Conservation (phyloP, 1,140 invertebrate genomes). For the Listronotus bonariensis region DNA sequence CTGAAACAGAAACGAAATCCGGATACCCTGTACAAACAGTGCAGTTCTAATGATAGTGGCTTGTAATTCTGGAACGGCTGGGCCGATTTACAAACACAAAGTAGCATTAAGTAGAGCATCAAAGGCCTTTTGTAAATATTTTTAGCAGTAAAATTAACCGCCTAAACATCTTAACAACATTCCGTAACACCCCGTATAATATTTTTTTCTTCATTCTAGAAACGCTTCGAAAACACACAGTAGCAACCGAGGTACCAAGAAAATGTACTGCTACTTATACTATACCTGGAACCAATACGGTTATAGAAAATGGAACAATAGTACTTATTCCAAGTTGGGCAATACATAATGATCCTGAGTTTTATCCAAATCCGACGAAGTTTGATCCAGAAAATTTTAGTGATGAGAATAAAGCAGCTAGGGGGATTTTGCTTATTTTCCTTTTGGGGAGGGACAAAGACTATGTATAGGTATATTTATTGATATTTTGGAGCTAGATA, state of each 20-base stretch:
- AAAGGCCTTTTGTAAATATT: too few species aligned
- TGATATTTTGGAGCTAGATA: too few species aligned
- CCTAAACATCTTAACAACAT: too few species aligned
- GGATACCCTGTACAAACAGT: too few species aligned
- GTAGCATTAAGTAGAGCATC: too few species aligned
- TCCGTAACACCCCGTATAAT: too few species aligned
- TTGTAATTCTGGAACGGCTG: too few species aligned
- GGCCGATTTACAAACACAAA: too few species aligned
- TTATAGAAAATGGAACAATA: slow-evolving; percentile 53
- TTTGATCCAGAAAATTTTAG: slow-evolving; percentile 61
- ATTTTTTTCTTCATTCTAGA: slow-evolving; percentile 49
- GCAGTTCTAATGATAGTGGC: too few species aligned
- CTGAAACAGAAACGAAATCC: too few species aligned
- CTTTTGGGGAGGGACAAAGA: slow-evolving; percentile 63
- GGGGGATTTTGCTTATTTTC: slow-evolving; percentile 53
- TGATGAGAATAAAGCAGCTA: slow-evolving; percentile 56
- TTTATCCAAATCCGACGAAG: slow-evolving; percentile 54
- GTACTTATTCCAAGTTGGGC: slow-evolving; percentile 49
- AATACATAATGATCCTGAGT: slow-evolving; percentile 57
- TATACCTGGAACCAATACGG: slow-evolving; percentile 54
- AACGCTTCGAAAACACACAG: slow-evolving; percentile 58
- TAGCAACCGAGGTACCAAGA: slow-evolving; percentile 52
- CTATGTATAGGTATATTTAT: slow-evolving; percentile 63
- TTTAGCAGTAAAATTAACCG: too few species aligned
- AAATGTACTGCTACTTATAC: slow-evolving; percentile 54